phyloP scores from a whole-genome alignment of 2,113 vertebrate genomes.

The Aviceda subcristata region DNA sequence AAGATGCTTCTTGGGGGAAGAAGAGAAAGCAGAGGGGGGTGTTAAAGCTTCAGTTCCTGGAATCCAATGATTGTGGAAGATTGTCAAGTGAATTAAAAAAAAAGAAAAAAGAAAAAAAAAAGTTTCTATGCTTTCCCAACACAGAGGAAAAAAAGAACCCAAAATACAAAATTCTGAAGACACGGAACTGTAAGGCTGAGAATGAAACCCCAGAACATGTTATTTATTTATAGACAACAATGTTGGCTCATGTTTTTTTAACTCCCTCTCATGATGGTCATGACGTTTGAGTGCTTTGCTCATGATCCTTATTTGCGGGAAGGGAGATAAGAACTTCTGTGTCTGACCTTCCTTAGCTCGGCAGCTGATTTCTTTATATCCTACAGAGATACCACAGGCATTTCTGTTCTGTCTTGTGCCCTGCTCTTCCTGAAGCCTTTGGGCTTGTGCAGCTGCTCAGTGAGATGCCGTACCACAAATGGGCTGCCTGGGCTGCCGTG shows the following conservation, averaged over 20 bases:
- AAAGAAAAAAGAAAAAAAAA: neutral
- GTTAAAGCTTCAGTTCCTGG: neutral
- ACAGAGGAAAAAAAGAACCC: neutral
- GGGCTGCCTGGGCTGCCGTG: neutral
- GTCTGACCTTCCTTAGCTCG: neutral
- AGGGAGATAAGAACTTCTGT: neutral
- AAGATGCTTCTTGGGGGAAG: neutral
- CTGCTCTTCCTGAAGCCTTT: neutral
- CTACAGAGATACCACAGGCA: neutral
- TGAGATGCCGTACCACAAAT: neutral
- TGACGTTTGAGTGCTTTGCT: slow-evolving; percentile 13
- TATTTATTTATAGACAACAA: slow-evolving; percentile 25
- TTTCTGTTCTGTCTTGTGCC: neutral
- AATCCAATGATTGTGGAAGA: neutral
- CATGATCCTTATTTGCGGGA: slow-evolving; percentile 21
- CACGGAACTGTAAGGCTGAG: neutral
- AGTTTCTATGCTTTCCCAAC: neutral
- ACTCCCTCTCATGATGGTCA: neutral
- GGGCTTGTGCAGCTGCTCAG: neutral
- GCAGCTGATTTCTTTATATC: neutral
- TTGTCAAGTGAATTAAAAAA: neutral
- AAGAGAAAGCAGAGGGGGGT: neutral
- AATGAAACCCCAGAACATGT: neutral
- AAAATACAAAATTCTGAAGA: neutral
- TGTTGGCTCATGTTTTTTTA: neutral